Conservation (phyloP, 2,888 invertebrate species). For the Chaetoderma sp. region DNA sequence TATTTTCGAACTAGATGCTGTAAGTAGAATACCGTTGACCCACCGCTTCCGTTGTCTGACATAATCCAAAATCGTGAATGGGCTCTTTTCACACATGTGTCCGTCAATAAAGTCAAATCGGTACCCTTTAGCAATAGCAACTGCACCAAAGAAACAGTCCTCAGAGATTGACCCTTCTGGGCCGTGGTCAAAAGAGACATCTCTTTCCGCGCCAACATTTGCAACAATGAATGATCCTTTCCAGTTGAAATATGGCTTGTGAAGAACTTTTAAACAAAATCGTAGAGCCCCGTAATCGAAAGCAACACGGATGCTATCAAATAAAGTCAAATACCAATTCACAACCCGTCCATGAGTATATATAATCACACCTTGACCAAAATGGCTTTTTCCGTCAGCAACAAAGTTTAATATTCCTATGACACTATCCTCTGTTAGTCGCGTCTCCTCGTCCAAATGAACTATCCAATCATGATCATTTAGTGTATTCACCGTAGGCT, state of each 20-base stretch:
- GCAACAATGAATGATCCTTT: slow-evolving; percentile 62
- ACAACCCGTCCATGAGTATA: slow-evolving; percentile 54
- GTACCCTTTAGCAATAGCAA: slow-evolving; percentile 54
- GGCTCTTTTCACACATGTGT: slow-evolving; percentile 59
- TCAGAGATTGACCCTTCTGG: slow-evolving; percentile 54
- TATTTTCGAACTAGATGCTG: slow-evolving; percentile 45
- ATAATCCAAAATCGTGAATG: slow-evolving; percentile 54
- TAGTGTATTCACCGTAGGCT: not conserved
- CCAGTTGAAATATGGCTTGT: slow-evolving; percentile 57
- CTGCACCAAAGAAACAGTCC: slow-evolving; percentile 56
- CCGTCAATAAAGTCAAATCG: slow-evolving; percentile 59
- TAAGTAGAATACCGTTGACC: slow-evolving; percentile 55
- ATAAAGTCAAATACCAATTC: slow-evolving; percentile 56
- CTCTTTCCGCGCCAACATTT: slow-evolving; percentile 50
- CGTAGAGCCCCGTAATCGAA: slow-evolving; percentile 48
- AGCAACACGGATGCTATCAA: slow-evolving; percentile 55
- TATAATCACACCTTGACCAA: slow-evolving; percentile 37
- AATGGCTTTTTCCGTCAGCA: not conserved
- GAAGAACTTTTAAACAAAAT: slow-evolving; percentile 46
- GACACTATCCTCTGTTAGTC: not conserved
- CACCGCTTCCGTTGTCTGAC: slow-evolving; percentile 55
- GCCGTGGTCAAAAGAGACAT: slow-evolving; percentile 54
- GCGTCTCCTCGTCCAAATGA: slow-evolving; percentile 11
- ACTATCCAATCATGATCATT: slow-evolving; percentile 2
- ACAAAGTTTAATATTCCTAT: slow-evolving; percentile 6